Percentiles rank a stretch among this genome's conserved stretches.
Conservation (phyloP, 1,140 invertebrate species). For the Pogonognathellus flavescens region DNA sequence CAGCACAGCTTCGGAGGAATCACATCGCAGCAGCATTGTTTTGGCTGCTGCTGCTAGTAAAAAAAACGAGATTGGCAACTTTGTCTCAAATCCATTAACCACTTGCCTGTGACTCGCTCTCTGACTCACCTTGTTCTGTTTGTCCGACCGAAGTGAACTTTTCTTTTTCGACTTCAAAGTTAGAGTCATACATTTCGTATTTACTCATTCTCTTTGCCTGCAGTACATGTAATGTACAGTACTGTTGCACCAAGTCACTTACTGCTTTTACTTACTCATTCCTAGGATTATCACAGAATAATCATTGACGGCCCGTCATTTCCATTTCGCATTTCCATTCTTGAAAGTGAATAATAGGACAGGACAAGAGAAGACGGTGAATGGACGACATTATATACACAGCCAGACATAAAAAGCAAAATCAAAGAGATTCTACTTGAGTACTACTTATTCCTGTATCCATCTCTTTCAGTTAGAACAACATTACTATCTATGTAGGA, state of each 20-base stretch:
- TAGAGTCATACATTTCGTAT: slow-evolving; percentile 7
- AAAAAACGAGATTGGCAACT: slow-evolving; percentile 60
- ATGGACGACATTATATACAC: neutral
- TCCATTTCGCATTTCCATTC: slow-evolving; percentile 42
- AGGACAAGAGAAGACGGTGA: slow-evolving; percentile 8
- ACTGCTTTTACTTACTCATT: slow-evolving; percentile 33
- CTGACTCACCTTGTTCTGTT: slow-evolving; percentile 7
- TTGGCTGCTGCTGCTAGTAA: neutral
- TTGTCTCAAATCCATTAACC: slow-evolving; percentile 49
- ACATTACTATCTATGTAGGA: too few species aligned
- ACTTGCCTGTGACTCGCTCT: slow-evolving; percentile 21
- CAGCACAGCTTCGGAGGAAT: too few species aligned
- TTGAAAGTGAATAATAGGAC: slow-evolving; percentile 28
- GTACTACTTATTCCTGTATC: too few species aligned
- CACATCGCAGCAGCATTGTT: too few species aligned
- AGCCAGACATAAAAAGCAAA: too few species aligned
- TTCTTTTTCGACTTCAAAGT: neutral
- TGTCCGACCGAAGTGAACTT: slow-evolving; percentile 30
- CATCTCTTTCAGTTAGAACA: too few species aligned
- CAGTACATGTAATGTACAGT: too few species aligned
- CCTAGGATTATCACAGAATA: slow-evolving; percentile 29
- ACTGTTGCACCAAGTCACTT: neutral
- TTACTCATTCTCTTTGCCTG: neutral
- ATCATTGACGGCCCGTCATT: slow-evolving; percentile 43
- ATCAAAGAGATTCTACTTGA: too few species aligned